Evolutionary conservation across 2,113 vertebrate genomes (phyloP), one percentile per base, ranked within the genome.

Genomic region (Etheostoma cragini): DNA sequence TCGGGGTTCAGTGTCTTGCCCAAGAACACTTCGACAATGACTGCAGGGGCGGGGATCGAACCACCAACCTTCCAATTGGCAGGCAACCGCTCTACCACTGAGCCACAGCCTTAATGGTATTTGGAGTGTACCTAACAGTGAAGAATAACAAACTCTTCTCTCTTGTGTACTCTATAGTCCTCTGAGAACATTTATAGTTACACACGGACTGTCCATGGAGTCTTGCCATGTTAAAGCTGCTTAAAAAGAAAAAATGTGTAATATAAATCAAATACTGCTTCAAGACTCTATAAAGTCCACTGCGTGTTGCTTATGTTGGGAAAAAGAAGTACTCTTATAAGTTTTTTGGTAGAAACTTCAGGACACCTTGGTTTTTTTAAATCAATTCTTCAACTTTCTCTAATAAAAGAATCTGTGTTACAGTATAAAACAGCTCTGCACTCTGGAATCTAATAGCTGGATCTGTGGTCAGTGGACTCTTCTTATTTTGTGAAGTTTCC

Each of bases 291-390:
- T 71, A 61, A 19, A 80, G 76, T 57, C 8, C 67, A 61, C 26
- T 30, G 35, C 8, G 7, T 76, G 50, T 52, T 81, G 79, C 74
- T 87, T 81, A 53, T 16, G 35, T 76, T 11, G 2, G 76, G 83
- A 68, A 79, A 79, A 89, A 81, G 8, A 62, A 70, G 47, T 35
- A 15, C 38, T 56, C 62, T 72, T 60, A 60, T 50, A 78, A 71
- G 65, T 83, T 85, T 83, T 85, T 81, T 46, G n/a, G 64, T 62
- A 56, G 24, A 83, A 80, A 85, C 60, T 83, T 88, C 75, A 76
- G 61, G 45, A 58, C 60, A 69, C 67, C 61, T 78, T 63, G 53
- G 3, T 65, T 72, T 76, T 76, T 75, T 66, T 22, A 81, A 83
- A 85, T 83, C 78, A 85, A 79, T 88, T 80, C 24, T n/a, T 52